Base-by-base conservation (phyloP, 2,888 invertebrate genomes). In the Temnothorax ravouxi region DNA sequence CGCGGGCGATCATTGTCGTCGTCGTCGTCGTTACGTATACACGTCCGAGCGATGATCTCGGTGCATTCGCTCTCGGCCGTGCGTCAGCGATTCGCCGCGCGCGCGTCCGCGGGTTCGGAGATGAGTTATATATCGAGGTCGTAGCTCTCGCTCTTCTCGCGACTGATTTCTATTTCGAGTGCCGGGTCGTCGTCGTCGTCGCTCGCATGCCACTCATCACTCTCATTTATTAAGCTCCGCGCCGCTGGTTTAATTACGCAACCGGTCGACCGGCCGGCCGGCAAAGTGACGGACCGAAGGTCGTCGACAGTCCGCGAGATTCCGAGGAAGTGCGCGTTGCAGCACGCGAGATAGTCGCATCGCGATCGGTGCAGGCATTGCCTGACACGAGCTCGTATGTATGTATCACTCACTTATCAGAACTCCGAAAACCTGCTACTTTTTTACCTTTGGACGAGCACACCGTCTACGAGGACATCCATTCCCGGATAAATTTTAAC, bases 211-310 rank as follows among this genome's bases (percentile, higher is more conserved):
- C 74, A 79, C 88, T 90, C 86, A 84, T 90, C 88, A 81, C 84
- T 84, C 83, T 71, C 85, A 84, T 88, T 90, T 89, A 90, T 90
- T 88, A 89, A 89, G 71, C 86, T 86, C 66, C 84, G 83, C 86
- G 86, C 83, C 79, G 85, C 80, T 85, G 87, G 87, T 86, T 91
- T 91, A 91, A 91, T 91, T 91, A 90, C 88, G 91, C 91, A 90
- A 91, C 83, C 77, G 69, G 80, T 67, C 71, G 69, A 52, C 34
- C 77, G 52, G 64, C 67, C 77, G 79, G 74, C 80, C 82, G 79
- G 91, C 86, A 71, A 88, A 88, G 76, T 82, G 59, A 18, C 41
- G 72, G 83, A 88, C 69, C 86, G 91, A 91, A 91, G 91, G 91
- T 87, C 91, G 87, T 83, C 87, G 89, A 86, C 90, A 85, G 77